phyloP scores from a whole-genome alignment of 2,113 vertebrate species.

The Oryzias melastigma region DNA sequence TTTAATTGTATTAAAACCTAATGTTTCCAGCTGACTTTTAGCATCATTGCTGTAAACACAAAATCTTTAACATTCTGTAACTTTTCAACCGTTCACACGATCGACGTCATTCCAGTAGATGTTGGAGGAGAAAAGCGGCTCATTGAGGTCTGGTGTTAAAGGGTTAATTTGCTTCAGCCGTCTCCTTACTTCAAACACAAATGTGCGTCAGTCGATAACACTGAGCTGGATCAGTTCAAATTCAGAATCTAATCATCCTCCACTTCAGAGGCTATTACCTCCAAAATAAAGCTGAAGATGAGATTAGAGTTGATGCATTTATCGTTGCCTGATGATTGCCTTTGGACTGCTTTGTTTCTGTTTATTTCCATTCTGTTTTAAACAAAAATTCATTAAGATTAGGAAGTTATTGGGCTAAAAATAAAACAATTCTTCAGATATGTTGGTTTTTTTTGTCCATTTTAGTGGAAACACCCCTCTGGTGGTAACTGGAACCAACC shows the following conservation, averaged over 20 bases:
- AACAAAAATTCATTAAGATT: not conserved
- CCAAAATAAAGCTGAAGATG: conserved; percentile 32
- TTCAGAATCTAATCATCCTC: conserved; percentile 50
- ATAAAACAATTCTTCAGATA: not conserved
- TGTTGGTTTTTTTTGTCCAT: conserved; percentile 1
- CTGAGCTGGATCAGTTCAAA: conserved; percentile 44
- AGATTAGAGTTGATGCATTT: conserved; percentile 22
- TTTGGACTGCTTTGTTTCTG: not conserved
- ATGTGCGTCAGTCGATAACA: conserved; percentile 34
- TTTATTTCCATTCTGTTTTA: not conserved
- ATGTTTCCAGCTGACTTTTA: conserved; percentile 7
- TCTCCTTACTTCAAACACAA: conserved; percentile 38
- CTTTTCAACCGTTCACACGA: no score
- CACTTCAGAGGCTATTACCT: conserved; percentile 54
- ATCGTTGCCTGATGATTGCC: conserved; percentile 13
- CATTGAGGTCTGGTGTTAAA: no score
- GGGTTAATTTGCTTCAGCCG: conserved; percentile 20
- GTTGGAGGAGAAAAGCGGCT: no score
- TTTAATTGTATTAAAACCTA: no score
- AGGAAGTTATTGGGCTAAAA: not conserved
- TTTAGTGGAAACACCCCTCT: conserved; percentile 93
- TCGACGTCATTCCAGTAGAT: no score
- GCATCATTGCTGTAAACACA: no score
- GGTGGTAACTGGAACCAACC: conserved; percentile 90
- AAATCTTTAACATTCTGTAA: no score